phyloP scores from a whole-genome alignment of 2,113 vertebrate genomes.

The Perca flavescens region DNA sequence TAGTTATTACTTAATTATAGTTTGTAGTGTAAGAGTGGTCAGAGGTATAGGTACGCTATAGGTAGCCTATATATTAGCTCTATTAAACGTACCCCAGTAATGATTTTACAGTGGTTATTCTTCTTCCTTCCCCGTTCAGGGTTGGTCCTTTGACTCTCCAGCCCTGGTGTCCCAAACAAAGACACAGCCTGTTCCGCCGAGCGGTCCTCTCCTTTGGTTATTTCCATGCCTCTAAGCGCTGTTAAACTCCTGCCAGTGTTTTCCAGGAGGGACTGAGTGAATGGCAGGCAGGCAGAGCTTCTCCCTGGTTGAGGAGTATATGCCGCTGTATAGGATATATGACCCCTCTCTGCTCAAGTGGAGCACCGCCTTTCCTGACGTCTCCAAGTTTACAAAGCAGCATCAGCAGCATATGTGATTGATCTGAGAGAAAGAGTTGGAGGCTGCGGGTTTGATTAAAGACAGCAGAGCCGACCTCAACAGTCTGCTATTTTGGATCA shows the following conservation, averaged over 20 bases:
- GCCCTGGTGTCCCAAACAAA: constrained; percentile 64
- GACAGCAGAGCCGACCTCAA: neutral
- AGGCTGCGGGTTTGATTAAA: neutral
- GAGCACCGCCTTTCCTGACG: constrained; percentile 68
- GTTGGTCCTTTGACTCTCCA: constrained; percentile 61
- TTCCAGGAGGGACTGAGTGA: constrained; percentile 12
- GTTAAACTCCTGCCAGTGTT: neutral
- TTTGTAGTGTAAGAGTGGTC: neutral
- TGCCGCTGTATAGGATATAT: neutral
- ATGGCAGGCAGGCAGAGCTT: neutral
- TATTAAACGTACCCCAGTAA: constrained; percentile 72
- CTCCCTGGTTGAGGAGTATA: neutral
- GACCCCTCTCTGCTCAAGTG: neutral
- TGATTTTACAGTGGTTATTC: constrained; percentile 65
- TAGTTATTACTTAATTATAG: too few relatives aligned
- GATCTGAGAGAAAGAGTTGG: neutral
- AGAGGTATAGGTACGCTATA: neutral
- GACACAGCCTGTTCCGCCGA: constrained; percentile 61
- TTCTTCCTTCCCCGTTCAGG: constrained; percentile 22
- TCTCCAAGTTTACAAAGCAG: constrained; percentile 10
- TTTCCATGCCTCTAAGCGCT: constrained; percentile 70
- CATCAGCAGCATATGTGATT: neutral
- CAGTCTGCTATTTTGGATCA: neutral
- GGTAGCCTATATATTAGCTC: too few relatives aligned
- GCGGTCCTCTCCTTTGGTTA: constrained; percentile 65